Evolutionary conservation across 2,888 invertebrate genomes (phyloP).

Genomic region (Chaitophorus viminalis): DNA sequence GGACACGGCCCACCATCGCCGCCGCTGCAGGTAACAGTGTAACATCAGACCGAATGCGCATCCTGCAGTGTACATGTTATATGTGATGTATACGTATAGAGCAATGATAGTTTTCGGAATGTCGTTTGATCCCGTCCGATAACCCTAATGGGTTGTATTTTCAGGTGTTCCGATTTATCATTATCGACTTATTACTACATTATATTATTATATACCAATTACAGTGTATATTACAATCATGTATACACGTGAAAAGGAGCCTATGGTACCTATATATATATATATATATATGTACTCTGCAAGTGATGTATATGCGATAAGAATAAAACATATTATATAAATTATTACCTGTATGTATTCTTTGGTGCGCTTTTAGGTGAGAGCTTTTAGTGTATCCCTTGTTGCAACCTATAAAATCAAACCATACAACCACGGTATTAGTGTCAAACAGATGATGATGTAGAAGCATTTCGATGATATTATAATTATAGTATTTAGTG

Average conservation of each 20-base stretch:
- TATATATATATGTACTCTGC: too few species aligned
- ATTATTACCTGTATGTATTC: constrained; percentile 92
- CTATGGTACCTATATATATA: too few species aligned
- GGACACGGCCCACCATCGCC: too few species aligned
- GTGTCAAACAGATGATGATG: too few species aligned
- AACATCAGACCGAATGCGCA: too few species aligned
- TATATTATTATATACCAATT: background rate
- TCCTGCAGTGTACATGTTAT: too few species aligned
- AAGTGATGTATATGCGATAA: background rate
- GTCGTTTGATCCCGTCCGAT: constrained; percentile 35
- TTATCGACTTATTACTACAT: background rate
- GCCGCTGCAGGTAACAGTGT: too few species aligned
- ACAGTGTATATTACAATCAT: background rate
- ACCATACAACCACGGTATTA: constrained; percentile 25
- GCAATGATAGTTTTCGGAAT: constrained; percentile 46
- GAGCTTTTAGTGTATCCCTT: constrained; percentile 99
- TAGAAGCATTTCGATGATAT: too few species aligned
- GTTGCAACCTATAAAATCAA: constrained; percentile 83
- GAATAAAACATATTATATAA: background rate
- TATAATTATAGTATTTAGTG: too few species aligned
- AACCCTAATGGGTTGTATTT: constrained; percentile 48
- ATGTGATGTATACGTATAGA: background rate
- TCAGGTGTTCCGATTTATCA: constrained; percentile 1
- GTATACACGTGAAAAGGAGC: background rate
- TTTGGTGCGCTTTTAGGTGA: constrained; percentile 95